Percentiles rank a stretch among this genome's conserved stretches.
Conservation (phyloP, 2,797 vertebrate genomes). For the Brachymystax lenok region DNA sequence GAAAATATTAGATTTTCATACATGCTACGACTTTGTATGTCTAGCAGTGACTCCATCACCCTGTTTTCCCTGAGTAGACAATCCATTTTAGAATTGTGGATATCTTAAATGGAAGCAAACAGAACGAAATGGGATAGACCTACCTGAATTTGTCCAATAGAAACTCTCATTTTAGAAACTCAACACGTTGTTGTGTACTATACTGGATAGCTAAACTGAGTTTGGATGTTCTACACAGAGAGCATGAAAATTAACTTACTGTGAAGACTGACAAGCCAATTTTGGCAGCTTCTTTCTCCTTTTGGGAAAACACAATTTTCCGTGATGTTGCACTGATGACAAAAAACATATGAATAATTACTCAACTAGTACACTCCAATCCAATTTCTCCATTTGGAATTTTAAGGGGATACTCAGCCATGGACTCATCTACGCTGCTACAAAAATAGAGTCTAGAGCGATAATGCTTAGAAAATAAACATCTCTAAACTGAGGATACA, state of each 20-base stretch:
- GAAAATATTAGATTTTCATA: no score
- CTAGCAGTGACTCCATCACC: no score
- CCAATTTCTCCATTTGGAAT: conserved; percentile 11
- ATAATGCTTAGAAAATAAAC: no score
- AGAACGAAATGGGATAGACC: no score
- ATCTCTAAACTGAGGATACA: no score
- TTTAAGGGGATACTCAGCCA: conserved; percentile 20
- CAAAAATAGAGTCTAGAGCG: conserved; percentile 3
- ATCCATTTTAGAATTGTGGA: no score
- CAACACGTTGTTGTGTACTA: background rate
- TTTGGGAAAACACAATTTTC: conserved; percentile 84
- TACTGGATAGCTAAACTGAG: background rate
- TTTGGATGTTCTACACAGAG: background rate
- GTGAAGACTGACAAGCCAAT: conserved; percentile 91
- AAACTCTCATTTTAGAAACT: no score
- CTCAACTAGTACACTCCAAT: conserved; percentile 27
- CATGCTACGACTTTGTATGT: no score
- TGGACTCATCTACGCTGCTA: background rate
- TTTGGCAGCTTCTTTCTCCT: conserved; percentile 91
- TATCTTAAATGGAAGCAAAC: no score
- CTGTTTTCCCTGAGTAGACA: no score
- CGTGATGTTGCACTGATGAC: conserved; percentile 75
- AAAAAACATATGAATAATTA: conserved; percentile 29
- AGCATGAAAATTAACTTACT: conserved; percentile 62
- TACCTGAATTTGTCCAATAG: no score